Evolutionary conservation across 2,113 vertebrate species (phyloP), one percentile per base, ranked within the genome.

Genomic region (Pterophyllum scalare): DNA sequence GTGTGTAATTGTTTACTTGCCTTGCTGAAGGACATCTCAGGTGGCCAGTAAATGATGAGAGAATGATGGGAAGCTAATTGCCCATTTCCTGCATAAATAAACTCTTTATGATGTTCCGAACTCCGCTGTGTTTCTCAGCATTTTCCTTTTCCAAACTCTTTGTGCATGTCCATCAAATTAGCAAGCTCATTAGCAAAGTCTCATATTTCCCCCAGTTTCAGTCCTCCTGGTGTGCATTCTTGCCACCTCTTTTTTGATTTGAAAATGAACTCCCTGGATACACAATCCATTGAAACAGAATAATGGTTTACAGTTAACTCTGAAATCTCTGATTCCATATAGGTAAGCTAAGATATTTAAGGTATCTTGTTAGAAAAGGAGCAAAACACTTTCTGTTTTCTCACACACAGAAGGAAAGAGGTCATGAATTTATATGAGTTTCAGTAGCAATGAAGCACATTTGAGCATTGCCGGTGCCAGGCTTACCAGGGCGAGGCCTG

Each of bases 351-450:
- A 84, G 56, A 87, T 78, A 84, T 57, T 59, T 76, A 65, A 60
- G 52, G 14, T 56, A 40, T 91, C 61, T 77, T 7, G 2, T 80
- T 77, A 80, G 85, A 87, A 85, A 80, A 46, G 76, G 40, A 75
- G 58, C 59, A 82, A 64, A 88, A 46, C 82, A 81, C 28, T 77
- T 87, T 35, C 79, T 85, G 85, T 87, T 92, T 91, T 62, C 59
- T 88, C 85, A 77, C 67, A 86, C 79, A 87, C 76, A 84, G 67
- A 89, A 83, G 84, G 89, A 81, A 90, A 90, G 84, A 87, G 84
- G 85, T 93, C 90, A 90, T 94, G 91, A 91, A 94, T 95, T 94
- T 94, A 93, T 94, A 94, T 92, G 89, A 93, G 88, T 80, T 94
- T 89, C 52, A 75, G 83, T 46, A 79, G 87, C 88, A 87, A 86